Base-by-base conservation (phyloP, 2,797 vertebrate species). In the Cryptoblepharus egeriae region DNA sequence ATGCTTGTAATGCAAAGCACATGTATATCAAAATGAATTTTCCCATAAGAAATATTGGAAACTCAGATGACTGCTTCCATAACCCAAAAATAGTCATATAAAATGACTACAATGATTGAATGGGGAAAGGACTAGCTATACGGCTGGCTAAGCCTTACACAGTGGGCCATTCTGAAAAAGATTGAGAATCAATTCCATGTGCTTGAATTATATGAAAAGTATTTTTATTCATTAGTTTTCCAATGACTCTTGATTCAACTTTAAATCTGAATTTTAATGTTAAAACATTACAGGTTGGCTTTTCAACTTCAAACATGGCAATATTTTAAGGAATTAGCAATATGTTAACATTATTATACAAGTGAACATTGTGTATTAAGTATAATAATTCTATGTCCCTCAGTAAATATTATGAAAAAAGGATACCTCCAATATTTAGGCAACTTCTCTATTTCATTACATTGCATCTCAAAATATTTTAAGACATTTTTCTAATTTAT, bases 331-430 rank as follows among this genome's bases (percentile, higher is more conserved):
- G 80, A 79, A 80, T 39, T 88, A 88, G 81, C 65, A 0, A 85
- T 35, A 8, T 61, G 77, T 86, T 68, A 86, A 88, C 1, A 15
- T 80, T 75, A 24, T 87, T 87, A 92, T 2, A 88, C 80, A 92
- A 82, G 89, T 72, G 26, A 55, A 84, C 32, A 32, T 3, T 80
- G 8, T 71, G n/a, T n/a, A n/a, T n/a, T n/a, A n/a, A n/a, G n/a
- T n/a, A n/a, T n/a, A n/a, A n/a, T n/a, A n/a, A n/a, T 49, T 74
- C 71, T 18, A 18, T 80, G 77, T 67, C 75, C n/a, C 81, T 61
- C 13, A 60, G 1, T 11, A 69, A 35, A 83, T 60, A 67, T 35
- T 84, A 4, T 69, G 7, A 39, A 88, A 67, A 16, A 22, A 61
- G 7, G 11, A 65, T 65, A 22, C 57, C 10, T 68, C 13, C 26